A percentile compares a stretch with the other conserved stretches of the same genome.
Evolutionary conservation across 2,113 vertebrate species (phyloP).

Genomic region (Chloropsis hardwickii): DNA sequence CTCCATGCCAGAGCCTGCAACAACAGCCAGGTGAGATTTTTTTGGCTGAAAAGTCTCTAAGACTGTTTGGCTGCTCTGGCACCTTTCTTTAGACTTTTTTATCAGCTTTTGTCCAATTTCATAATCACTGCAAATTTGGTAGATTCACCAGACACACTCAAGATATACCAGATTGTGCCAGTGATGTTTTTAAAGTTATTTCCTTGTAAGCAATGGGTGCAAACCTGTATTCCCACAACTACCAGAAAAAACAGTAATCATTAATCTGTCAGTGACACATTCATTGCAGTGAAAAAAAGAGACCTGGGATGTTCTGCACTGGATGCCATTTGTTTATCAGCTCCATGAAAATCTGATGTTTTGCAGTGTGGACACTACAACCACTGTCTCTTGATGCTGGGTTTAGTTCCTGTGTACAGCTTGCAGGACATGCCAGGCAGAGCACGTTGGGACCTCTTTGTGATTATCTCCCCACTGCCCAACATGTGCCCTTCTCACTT

Average conservation of each 20-base stretch:
- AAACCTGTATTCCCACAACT: background rate
- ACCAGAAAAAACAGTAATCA: accelerated
- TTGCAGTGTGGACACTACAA: background rate
- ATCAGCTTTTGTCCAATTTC: background rate
- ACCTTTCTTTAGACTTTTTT: background rate
- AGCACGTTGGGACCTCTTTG: background rate
- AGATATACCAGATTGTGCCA: background rate
- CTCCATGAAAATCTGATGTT: accelerated
- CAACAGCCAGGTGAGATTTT: background rate
- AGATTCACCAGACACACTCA: background rate
- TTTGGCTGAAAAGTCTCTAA: background rate
- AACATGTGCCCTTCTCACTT: conserved; percentile 12
- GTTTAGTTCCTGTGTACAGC: background rate
- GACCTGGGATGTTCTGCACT: background rate
- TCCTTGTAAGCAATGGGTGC: background rate
- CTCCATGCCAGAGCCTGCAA: background rate
- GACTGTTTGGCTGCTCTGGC: background rate
- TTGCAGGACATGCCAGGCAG: background rate
- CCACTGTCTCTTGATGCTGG: background rate
- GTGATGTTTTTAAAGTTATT: background rate
- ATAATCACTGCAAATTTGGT: too few species aligned
- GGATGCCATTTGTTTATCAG: background rate
- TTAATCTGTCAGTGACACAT: background rate
- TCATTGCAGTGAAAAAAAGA: background rate
- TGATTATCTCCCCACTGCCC: background rate